Conservation (phyloP, 2,797 vertebrate species). For the Iguana delicatissima region DNA sequence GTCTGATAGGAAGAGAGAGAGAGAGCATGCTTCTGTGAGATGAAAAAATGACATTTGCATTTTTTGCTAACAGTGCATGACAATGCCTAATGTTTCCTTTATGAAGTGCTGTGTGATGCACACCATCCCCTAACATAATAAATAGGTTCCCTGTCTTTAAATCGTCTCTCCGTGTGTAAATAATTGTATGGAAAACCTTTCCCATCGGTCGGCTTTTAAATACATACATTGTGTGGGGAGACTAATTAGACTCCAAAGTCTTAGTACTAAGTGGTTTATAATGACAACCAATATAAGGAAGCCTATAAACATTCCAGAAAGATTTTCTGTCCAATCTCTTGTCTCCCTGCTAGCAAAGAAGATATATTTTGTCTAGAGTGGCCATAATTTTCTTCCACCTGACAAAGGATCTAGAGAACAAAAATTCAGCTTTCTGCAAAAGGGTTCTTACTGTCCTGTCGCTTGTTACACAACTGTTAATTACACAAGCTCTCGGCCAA, state of each 20-base stretch:
- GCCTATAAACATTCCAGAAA: conserved; percentile 27
- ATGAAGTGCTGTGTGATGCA: background rate
- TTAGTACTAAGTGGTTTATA: conserved; percentile 19
- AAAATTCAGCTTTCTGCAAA: background rate
- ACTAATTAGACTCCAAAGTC: conserved; percentile 34
- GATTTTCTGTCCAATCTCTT: conserved; percentile 32
- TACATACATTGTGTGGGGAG: conserved; percentile 22
- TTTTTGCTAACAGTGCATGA: background rate
- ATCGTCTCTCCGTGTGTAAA: background rate
- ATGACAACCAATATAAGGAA: conserved; percentile 11
- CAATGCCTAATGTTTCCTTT: background rate
- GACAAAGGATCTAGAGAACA: conserved; percentile 11
- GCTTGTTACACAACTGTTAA: background rate
- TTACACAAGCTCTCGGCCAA: background rate
- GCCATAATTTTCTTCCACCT: background rate
- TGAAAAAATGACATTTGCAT: background rate
- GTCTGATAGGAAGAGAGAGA: too few relatives aligned
- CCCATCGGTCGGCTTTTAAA: conserved; percentile 32
- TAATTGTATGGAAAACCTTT: conserved; percentile 17
- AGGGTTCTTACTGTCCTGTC: too few relatives aligned
- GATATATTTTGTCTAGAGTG: background rate
- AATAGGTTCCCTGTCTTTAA: conserved; percentile 12
- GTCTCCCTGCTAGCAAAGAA: conserved; percentile 15
- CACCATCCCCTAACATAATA: background rate
- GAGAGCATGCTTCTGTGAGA: too few relatives aligned